Evolutionary conservation across 1,140 invertebrate species (phyloP).

Genomic region (Papilio polytes): DNA sequence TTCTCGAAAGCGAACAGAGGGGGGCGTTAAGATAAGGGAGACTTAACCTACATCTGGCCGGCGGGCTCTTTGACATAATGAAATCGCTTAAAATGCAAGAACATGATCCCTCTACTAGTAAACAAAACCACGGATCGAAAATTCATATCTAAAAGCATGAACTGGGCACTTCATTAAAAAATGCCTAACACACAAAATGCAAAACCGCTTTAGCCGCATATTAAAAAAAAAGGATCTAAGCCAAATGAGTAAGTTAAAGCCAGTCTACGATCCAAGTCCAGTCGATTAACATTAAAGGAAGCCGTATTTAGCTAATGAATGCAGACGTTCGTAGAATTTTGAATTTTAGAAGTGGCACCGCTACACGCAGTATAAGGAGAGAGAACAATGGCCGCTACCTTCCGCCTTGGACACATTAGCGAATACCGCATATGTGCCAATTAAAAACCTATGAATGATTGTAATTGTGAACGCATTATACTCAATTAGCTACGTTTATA

Average conservation of each 20-base stretch:
- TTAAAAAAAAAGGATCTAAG: not conserved
- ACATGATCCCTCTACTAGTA: not conserved
- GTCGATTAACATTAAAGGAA: slow-evolving; percentile 58
- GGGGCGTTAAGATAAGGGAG: slow-evolving; percentile 53
- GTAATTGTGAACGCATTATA: slow-evolving; percentile 40
- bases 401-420: slow-evolving; percentile 68
- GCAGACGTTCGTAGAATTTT: slow-evolving; percentile 75
- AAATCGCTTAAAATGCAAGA: slow-evolving; percentile 24
- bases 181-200: too few species aligned
- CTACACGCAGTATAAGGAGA: slow-evolving; percentile 75
- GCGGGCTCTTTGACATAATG: slow-evolving; percentile 29
- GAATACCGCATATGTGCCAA: slow-evolving; percentile 71
- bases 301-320: slow-evolving; percentile 66
- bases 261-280: not conserved
- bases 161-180: not conserved
- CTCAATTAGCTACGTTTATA: slow-evolving; percentile 4
- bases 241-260: not conserved
- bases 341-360: slow-evolving; percentile 72
- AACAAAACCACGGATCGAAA: not conserved
- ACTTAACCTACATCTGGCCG: slow-evolving; percentile 49
- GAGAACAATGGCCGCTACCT: slow-evolving; percentile 70
- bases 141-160: not conserved
- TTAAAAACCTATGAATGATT: slow-evolving; percentile 72
- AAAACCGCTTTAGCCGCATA: too few species aligned
- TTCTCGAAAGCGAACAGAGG: slow-evolving; percentile 52